A percentile compares a stretch with the other conserved stretches of the same genome.
phyloP scores from a whole-genome alignment of 2,113 vertebrate genomes.

The Thunnus maccoyii region DNA sequence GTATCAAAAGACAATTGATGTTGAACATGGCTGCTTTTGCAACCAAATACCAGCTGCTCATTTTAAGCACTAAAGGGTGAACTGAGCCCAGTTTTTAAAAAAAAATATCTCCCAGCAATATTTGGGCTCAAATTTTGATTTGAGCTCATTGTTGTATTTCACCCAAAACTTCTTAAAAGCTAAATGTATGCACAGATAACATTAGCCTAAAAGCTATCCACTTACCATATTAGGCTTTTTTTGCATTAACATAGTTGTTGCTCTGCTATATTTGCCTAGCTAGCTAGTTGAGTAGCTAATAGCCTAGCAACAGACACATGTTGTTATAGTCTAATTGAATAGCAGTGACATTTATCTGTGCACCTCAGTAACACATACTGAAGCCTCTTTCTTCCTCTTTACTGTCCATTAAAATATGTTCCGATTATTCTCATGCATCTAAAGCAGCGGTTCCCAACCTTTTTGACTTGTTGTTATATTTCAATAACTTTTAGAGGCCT shows the following conservation, averaged over 20 bases:
- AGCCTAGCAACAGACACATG: neutral
- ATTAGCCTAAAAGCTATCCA: too few species aligned
- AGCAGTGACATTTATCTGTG: neutral
- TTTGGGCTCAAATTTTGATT: neutral
- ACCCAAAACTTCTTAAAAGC: neutral
- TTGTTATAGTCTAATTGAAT: neutral
- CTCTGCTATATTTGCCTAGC: neutral
- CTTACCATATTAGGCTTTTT: too few species aligned
- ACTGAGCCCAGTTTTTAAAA: neutral
- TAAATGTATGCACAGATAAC: neutral
- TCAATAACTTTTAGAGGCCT: too few species aligned
- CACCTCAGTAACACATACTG: too few species aligned
- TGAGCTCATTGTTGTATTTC: too few species aligned
- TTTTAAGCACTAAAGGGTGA: constrained; percentile 30
- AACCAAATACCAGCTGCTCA: constrained; percentile 45
- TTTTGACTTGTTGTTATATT: too few species aligned
- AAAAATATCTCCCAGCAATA: neutral
- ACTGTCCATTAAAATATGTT: too few species aligned
- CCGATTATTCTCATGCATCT: too few species aligned
- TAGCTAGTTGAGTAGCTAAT: neutral
- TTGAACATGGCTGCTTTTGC: constrained; percentile 44
- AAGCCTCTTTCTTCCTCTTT: too few species aligned
- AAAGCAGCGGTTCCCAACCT: too few species aligned
- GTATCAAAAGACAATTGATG: constrained; percentile 36
- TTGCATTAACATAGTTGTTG: too few species aligned